Evolutionary conservation across 1,140 invertebrate species (phyloP).

Genomic region (Eriosoma lanigerum): DNA sequence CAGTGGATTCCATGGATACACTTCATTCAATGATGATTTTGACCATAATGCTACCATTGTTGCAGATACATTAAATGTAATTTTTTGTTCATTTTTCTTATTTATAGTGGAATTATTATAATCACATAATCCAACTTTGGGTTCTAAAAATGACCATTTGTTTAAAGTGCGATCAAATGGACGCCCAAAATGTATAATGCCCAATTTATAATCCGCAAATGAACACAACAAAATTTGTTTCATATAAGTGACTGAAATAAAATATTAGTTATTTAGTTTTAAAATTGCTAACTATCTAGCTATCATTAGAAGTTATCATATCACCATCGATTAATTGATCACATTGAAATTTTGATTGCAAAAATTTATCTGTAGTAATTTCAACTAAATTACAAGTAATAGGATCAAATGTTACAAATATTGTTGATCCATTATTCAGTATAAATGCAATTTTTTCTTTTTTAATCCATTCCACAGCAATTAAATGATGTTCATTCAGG

Average conservation of each 20-base stretch:
- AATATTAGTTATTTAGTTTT: background rate
- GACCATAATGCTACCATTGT: constrained; percentile 72
- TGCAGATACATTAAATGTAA: constrained; percentile 46
- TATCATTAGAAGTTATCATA: background rate
- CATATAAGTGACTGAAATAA: constrained; percentile 3
- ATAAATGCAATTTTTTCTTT: constrained; percentile 38
- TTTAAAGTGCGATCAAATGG: constrained; percentile 29
- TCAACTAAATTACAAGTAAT: constrained; percentile 31
- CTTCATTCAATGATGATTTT: constrained; percentile 74
- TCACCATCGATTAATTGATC: constrained; percentile 28
- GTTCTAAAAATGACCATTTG: constrained; percentile 43
- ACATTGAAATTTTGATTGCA: constrained; percentile 42
- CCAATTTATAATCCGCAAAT: constrained; percentile 38
- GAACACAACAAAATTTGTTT: constrained; percentile 47
- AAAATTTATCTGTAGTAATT: constrained; percentile 35
- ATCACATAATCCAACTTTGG: constrained; percentile 31
- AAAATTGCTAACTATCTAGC: no score
- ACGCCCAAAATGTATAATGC: constrained; percentile 45
- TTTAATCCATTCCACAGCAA: constrained; percentile 38
- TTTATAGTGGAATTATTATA: constrained; percentile 1
- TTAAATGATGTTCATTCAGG: constrained; percentile 28
- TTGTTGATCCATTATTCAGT: constrained; percentile 21
- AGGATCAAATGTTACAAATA: constrained; percentile 40
- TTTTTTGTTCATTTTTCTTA: constrained; percentile 36
- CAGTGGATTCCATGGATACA: constrained; percentile 80